Evolutionary conservation across 2,113 vertebrate species (phyloP).

Genomic region (Corvus cornix): DNA sequence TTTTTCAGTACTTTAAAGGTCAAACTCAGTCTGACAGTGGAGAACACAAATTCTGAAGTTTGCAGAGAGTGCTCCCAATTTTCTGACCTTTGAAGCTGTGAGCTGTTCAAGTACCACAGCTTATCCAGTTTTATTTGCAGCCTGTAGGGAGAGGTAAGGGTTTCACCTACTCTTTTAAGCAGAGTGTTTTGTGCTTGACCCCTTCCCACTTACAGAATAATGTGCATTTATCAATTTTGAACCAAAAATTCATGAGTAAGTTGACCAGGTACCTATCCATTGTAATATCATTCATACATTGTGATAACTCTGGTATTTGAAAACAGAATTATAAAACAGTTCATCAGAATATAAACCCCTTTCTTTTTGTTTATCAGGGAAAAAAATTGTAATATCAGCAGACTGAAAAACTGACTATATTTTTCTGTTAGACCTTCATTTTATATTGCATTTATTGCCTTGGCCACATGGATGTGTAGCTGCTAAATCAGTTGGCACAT

Average conservation of each 20-base stretch:
- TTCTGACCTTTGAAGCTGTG: constrained; percentile 13
- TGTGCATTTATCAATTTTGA: background rate
- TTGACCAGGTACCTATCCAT: rapidly evolving
- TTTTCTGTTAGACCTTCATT: background rate
- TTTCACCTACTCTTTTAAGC: background rate
- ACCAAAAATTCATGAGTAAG: background rate
- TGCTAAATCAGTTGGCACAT: background rate
- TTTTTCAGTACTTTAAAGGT: constrained; percentile 28
- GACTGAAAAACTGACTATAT: background rate
- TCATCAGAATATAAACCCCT: background rate
- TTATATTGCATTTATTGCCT: background rate
- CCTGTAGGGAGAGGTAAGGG: background rate
- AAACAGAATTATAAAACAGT: background rate
- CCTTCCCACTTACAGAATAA: background rate
- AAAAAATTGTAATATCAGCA: background rate
- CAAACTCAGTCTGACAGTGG: background rate
- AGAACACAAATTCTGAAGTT: constrained; percentile 8
- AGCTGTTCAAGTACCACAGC: background rate
- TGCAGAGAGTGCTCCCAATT: background rate
- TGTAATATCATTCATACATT: background rate
- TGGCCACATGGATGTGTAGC: background rate
- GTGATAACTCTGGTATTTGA: background rate
- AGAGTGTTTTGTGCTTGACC: background rate
- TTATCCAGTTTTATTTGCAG: background rate
- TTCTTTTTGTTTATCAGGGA: background rate